Base-by-base conservation (phyloP, 2,888 invertebrate species). In the Lasius platythorax region DNA sequence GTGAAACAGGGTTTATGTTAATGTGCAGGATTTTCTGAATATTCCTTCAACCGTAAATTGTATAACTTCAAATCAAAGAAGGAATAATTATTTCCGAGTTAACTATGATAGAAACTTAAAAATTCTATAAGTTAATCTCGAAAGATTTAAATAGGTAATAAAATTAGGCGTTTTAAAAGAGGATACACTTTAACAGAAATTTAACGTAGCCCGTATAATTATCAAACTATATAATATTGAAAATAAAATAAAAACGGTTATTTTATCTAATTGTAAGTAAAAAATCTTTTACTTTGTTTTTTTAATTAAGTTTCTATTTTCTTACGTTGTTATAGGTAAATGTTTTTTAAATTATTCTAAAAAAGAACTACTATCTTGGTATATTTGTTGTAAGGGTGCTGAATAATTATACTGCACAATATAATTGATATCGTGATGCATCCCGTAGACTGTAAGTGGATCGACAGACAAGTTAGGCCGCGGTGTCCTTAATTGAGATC, bases 401-500 rank as follows among this genome's bases (percentile, higher is more conserved):
- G 3, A 53, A 18, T 61, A 61, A 63, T 74, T 63, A 74, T 74
- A 30, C 28, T 2, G 9, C 43, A 23, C 63, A 64, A 64, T 75
- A 64, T 64, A 64, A 67, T 53, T 67, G 40, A 67, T 40, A 53
- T 76, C 28, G 28, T n/a, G 53, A 53, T 66, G 53, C n/a, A 28
- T 40, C 4, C 30, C 6, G 18, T 15, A 37, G 11, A 64, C 37
- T 15, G 63, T 53, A 76, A 66, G 28, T 73, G 67, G 82, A 74
- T 87, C 63, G 78, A 72, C 58, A 58, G 66, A 81, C 58, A 76
- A 83, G 82, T 70, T 81, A 74, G 68, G 46, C 33, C 66, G 50
- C 64, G 82, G 70, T 74, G 88, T 67, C 82, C 91, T 89, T 91
- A 91, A 92, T 92, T 91, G 91, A 91, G 91, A 92, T 91, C 88